Percentiles rank a stretch among this genome's conserved stretches.
Evolutionary conservation across 2,888 invertebrate genomes (phyloP).

Genomic region (Gandaritis pyraliata): DNA sequence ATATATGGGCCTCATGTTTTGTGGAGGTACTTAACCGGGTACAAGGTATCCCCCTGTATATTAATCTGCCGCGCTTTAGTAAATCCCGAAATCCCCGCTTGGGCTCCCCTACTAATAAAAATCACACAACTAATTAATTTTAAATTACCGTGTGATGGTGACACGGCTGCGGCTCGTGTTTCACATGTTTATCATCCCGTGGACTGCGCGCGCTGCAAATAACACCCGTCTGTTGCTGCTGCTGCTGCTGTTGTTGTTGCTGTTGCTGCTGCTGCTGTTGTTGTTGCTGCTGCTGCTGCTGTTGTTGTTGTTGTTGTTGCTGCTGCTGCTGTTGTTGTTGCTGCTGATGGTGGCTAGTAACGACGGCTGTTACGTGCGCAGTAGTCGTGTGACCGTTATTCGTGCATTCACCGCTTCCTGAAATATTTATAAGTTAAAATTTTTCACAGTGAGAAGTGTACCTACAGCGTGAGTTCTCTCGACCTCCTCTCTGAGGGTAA

Average conservation of each 20-base stretch:
- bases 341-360: slow-evolving; percentile 16
- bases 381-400: slow-evolving; percentile 34
- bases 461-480: too few relatives aligned
- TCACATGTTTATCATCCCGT: slow-evolving; percentile 76
- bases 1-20: too few relatives aligned
- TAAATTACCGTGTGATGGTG: slow-evolving; percentile 47
- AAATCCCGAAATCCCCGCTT: too few relatives aligned
- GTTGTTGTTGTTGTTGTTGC: slow-evolving; percentile 11
- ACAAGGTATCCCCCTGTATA: too few relatives aligned
- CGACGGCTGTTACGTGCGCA: slow-evolving; percentile 26
- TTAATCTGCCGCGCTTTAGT: too few relatives aligned
- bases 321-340: slow-evolving; percentile 6
- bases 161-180: slow-evolving; percentile 70
- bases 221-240: slow-evolving; percentile 52
- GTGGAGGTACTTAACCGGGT: too few relatives aligned
- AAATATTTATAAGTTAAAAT: neutral
- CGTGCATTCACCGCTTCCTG: slow-evolving; percentile 56
- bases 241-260: slow-evolving; percentile 17
- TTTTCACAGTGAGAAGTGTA: neutral
- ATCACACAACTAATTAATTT: too few relatives aligned
- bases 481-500: too few relatives aligned
- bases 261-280: neutral
- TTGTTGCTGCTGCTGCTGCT: neutral
- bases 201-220: slow-evolving; percentile 76
- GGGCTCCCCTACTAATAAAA: too few relatives aligned